These are phyloP conservation scores for Drosophila setosimentum DNA, from an alignment of 2,888 invertebrate genomes.

Conservation along the genomic window DNA sequence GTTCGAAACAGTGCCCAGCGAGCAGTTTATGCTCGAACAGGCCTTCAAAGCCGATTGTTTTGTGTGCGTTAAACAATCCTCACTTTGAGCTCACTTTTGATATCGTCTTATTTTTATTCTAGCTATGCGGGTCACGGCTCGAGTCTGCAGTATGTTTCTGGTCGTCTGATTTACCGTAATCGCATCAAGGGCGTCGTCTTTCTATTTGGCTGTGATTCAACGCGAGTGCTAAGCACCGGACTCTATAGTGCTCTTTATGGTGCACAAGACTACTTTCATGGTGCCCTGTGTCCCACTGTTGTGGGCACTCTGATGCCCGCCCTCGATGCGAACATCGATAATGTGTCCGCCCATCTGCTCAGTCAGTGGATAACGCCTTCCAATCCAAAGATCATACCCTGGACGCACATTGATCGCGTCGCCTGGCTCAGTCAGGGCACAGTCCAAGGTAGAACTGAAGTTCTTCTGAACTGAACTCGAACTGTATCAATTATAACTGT, in stretches of 20 bases:
- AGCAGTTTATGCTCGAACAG: conserved; percentile 86
- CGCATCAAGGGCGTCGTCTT: conserved; percentile 87
- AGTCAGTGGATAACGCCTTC: conserved; percentile 85
- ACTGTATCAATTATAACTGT: neutral
- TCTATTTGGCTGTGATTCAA: conserved; percentile 89
- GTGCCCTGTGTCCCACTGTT: conserved; percentile 85
- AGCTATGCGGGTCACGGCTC: conserved; percentile 91
- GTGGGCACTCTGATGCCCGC: conserved; percentile 86
- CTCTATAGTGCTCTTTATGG: conserved; percentile 86
- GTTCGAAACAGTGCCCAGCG: conserved; percentile 86
- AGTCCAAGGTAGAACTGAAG: conserved; percentile 66
- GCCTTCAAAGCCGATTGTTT: conserved; percentile 87
- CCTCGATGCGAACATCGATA: conserved; percentile 86
- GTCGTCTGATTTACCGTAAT: conserved; percentile 86
- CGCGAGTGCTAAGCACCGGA: conserved; percentile 84
- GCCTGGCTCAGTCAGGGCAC: conserved; percentile 84
- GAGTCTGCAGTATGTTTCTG: conserved; percentile 87
- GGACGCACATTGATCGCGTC: conserved; percentile 85
- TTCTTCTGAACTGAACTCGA: neutral
- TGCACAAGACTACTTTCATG: conserved; percentile 85
- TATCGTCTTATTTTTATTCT: conserved; percentile 12
- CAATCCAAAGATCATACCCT: conserved; percentile 83
- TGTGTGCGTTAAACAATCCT: conserved; percentile 85
- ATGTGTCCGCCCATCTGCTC: conserved; percentile 85
- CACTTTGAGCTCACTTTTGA: neutral